phyloP scores from a whole-genome alignment of 2,113 vertebrate species.

The Polypterus senegalus region DNA sequence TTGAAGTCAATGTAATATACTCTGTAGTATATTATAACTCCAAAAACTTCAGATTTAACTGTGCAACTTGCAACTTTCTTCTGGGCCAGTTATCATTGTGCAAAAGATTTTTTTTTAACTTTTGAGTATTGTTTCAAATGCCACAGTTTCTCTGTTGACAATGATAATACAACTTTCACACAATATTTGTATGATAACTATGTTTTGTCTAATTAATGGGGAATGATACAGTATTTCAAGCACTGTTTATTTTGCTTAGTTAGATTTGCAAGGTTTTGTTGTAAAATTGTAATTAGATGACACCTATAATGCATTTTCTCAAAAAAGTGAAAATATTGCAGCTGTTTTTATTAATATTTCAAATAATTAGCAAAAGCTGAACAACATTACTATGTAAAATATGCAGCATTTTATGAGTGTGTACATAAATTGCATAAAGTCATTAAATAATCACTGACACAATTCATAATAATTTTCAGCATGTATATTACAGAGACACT shows the following conservation, averaged over 20 bases:
- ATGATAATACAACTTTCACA: conserved; percentile 49
- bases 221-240: conserved; percentile 51
- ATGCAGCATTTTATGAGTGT: too few species aligned
- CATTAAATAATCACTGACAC: too few species aligned
- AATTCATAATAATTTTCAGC: too few species aligned
- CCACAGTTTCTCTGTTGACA: conserved; percentile 45
- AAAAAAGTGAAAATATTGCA: too few species aligned
- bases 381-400: too few species aligned
- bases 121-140: conserved; percentile 37
- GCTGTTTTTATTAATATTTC: too few species aligned
- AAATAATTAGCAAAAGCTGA: too few species aligned
- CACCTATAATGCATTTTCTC: too few species aligned
- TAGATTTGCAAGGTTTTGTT: too few species aligned
- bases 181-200: conserved; percentile 33
- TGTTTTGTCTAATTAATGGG: conserved; percentile 62
- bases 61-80: conserved; percentile 30
- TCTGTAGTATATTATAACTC: background rate
- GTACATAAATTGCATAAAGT: too few species aligned
- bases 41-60: background rate
- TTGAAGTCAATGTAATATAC: background rate
- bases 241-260: conserved; percentile 4
- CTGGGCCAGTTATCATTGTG: conserved; percentile 36
- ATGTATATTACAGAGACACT: too few species aligned
- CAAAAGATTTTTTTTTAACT: conserved; percentile 21
- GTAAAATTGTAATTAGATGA: too few species aligned